A percentile compares a stretch with the other conserved stretches of the same genome.
Conservation (phyloP, 2,113 vertebrate genomes). For the Propithecus coquereli region DNA sequence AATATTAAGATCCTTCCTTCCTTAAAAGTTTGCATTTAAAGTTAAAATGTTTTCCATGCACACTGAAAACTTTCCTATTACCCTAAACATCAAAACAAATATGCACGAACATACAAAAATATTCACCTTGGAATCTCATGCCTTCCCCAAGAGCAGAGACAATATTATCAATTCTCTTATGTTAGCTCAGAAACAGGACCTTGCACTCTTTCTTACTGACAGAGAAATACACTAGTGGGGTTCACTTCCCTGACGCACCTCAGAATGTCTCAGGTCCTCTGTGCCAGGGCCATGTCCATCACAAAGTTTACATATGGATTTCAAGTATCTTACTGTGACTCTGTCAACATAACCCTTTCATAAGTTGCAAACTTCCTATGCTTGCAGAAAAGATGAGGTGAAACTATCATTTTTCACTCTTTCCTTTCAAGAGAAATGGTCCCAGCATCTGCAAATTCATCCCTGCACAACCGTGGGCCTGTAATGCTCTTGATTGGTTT, state of each 20-base stretch:
- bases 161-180: neutral
- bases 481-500: neutral
- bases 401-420: slow-evolving; percentile 7
- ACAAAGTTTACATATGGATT: neutral
- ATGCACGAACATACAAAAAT: neutral
- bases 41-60: neutral
- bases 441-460: neutral
- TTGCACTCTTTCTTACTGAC: neutral
- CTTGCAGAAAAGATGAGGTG: slow-evolving; percentile 30
- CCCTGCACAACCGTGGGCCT: neutral
- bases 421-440: slow-evolving; percentile 45
- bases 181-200: neutral
- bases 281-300: neutral
- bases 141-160: neutral
- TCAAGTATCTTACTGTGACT: neutral
- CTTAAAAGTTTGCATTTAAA: neutral
- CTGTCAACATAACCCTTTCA: slow-evolving; percentile 23
- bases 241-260: neutral
- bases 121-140: neutral
- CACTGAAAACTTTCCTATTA: neutral
- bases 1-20: neutral
- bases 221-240: neutral
- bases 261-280: neutral
- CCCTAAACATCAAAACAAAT: neutral
- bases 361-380: neutral